These are phyloP conservation scores for Nasonia giraulti DNA, from an alignment of 1,140 invertebrate genomes.

Conservation along the genomic window DNA sequence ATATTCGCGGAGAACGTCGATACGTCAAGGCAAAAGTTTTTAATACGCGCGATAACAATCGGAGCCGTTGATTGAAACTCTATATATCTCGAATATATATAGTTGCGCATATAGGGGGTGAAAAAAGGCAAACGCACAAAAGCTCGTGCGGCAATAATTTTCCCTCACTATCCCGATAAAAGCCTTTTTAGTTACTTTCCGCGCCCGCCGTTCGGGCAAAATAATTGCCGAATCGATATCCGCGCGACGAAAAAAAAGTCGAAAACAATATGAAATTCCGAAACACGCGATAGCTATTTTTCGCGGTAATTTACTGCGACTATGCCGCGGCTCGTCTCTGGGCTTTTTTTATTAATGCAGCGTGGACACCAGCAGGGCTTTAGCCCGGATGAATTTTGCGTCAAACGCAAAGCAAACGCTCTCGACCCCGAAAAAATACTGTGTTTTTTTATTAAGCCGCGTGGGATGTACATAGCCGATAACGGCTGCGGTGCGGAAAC, in stretches of 20 bases:
- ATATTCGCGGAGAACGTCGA: no score
- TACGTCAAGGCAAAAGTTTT: neutral
- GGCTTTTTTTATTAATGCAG: slow-evolving; percentile 40
- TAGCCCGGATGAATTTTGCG: slow-evolving; percentile 8
- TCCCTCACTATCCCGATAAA: neutral
- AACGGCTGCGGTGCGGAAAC: neutral
- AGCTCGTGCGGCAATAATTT: neutral
- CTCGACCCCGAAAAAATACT: neutral
- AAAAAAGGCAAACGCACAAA: neutral
- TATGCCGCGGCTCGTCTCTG: neutral
- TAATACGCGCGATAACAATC: neutral
- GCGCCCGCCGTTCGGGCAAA: neutral
- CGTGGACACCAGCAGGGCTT: neutral
- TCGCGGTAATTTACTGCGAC: slow-evolving; percentile 1
- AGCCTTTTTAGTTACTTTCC: neutral
- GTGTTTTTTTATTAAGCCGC: neutral
- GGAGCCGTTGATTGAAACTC: neutral
- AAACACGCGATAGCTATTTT: slow-evolving; percentile 1
- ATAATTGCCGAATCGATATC: neutral
- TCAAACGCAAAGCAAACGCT: neutral
- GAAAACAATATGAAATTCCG: slow-evolving; percentile 22
- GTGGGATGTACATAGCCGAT: neutral
- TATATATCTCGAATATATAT: no score
- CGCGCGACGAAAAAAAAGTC: neutral
- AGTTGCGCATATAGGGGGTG: neutral